A percentile compares a stretch with the other conserved stretches of the same genome.
phyloP scores from a whole-genome alignment of 1,140 invertebrate genomes.

The Paraescarpia echinospica region DNA sequence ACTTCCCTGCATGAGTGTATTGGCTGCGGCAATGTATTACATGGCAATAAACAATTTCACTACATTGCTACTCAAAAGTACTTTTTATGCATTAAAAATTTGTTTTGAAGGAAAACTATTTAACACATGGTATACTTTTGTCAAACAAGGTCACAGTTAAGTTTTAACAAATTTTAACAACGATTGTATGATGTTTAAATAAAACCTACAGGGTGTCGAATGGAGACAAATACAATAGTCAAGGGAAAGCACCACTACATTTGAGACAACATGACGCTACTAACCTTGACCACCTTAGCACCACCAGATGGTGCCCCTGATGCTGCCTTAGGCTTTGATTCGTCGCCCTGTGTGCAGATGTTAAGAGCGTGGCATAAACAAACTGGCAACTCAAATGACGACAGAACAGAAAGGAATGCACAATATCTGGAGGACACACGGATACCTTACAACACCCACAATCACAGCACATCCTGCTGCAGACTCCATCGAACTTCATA shows the following conservation, averaged over 20 bases:
- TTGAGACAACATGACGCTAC: neutral
- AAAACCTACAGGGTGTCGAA: conserved; percentile 12
- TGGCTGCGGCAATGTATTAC: too few species aligned
- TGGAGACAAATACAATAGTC: conserved; percentile 22
- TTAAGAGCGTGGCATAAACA: neutral
- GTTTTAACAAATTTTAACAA: too few species aligned
- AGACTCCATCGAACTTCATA: neutral
- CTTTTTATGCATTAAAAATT: too few species aligned
- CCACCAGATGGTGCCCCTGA: conserved; percentile 13
- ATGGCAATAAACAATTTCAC: too few species aligned
- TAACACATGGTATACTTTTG: too few species aligned
- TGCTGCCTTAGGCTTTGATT: conserved; percentile 1
- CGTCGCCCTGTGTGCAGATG: neutral
- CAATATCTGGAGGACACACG: conserved; percentile 21
- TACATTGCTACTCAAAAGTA: too few species aligned
- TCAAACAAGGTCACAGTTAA: too few species aligned
- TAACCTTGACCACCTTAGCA: conserved; percentile 30
- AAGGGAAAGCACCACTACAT: conserved; percentile 27
- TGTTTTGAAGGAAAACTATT: too few species aligned
- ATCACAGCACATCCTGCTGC: conserved; percentile 21
- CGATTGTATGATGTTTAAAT: neutral
- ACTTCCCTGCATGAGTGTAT: too few species aligned
- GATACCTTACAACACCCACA: neutral
- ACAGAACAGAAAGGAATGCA: neutral
- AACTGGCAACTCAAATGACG: neutral